Percentiles rank a stretch among this genome's conserved stretches.
Evolutionary conservation across 2,888 invertebrate genomes (phyloP).

Genomic region (Andrena minutula): DNA sequence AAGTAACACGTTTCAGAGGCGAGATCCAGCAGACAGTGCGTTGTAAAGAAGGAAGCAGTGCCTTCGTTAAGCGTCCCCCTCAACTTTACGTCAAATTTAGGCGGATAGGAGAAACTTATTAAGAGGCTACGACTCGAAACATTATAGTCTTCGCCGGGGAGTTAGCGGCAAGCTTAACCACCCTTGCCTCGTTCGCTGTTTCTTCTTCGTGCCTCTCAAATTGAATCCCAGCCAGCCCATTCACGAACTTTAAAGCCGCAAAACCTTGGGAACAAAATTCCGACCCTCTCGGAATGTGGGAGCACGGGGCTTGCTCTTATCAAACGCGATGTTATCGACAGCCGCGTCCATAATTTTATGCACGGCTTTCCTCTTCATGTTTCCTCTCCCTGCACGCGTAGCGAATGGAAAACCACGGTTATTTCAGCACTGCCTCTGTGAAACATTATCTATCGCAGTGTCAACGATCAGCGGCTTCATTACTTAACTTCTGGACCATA

Average conservation of each 20-base stretch:
- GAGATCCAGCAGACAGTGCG: constrained; percentile 9
- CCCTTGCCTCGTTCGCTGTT: neutral
- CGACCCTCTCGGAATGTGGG: neutral
- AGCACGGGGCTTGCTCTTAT: constrained; percentile 29
- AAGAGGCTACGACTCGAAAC: constrained; percentile 47
- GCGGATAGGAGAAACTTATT: constrained; percentile 52
- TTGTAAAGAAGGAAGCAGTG: constrained; percentile 10
- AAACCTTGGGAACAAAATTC: constrained; percentile 39
- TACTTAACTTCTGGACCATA: constrained; percentile 11
- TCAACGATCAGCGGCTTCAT: constrained; percentile 40
- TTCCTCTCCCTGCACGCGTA: constrained; percentile 13
- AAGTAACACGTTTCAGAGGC: neutral
- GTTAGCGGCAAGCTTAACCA: constrained; percentile 40
- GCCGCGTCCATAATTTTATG: constrained; percentile 65
- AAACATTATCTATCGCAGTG: constrained; percentile 50
- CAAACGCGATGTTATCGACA: constrained; percentile 57
- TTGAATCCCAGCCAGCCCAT: constrained; percentile 48
- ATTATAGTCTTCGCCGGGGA: constrained; percentile 27
- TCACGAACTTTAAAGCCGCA: constrained; percentile 30
- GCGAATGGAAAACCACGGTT: constrained; percentile 15
- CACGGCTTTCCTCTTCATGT: neutral
- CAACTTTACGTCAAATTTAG: constrained; percentile 29
- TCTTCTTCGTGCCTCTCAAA: constrained; percentile 36
- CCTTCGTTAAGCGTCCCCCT: constrained; percentile 9
- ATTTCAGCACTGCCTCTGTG: constrained; percentile 21